phyloP scores from a whole-genome alignment of 2,797 vertebrate genomes.

The Muraenolepis orangiensis region DNA sequence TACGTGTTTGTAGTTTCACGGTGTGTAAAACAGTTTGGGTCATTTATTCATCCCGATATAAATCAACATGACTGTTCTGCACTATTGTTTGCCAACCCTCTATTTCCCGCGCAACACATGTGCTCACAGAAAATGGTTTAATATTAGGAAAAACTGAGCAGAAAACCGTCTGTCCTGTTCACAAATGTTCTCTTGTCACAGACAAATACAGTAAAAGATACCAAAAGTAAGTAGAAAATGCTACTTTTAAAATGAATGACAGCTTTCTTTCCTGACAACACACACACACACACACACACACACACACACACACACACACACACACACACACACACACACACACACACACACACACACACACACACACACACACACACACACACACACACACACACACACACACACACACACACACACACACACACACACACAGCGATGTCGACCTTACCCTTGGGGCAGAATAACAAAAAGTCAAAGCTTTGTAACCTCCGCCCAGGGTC shows the following conservation, averaged over 20 bases:
- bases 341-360: neutral
- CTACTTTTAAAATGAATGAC: neutral
- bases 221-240: neutral
- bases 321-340: neutral
- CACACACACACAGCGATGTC: neutral
- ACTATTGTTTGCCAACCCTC: neutral
- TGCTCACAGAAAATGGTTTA: neutral
- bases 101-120: neutral
- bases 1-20: neutral
- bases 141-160: neutral
- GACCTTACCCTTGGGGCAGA: neutral
- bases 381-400: neutral
- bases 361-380: neutral
- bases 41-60: neutral
- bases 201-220: neutral
- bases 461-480: conserved; percentile 11
- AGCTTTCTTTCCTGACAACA: neutral
- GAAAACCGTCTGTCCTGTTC: neutral
- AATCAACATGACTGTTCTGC: neutral
- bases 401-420: neutral
- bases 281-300: neutral
- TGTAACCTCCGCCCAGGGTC: conserved; percentile 41
- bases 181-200: neutral
- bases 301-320: neutral
- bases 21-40: neutral